A percentile compares a stretch with the other conserved stretches of the same genome.
phyloP scores from a whole-genome alignment of 2,797 vertebrate genomes.

The Xerus rutilus region DNA sequence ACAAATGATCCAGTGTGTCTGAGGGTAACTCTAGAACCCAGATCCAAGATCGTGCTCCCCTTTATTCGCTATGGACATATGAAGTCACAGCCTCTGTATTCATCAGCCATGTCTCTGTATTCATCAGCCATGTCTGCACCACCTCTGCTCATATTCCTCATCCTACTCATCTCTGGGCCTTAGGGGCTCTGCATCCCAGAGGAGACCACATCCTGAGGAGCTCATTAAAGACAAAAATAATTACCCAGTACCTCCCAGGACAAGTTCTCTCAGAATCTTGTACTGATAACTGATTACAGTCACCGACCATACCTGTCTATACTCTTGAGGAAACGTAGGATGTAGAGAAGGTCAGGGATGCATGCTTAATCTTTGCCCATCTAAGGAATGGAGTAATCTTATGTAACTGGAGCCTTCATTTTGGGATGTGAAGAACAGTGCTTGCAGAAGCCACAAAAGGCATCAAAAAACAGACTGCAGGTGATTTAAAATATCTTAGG shows the following conservation, averaged over 20 bases:
- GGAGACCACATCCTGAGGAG: neutral
- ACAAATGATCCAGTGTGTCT: neutral
- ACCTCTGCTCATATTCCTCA: neutral
- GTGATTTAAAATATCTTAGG: neutral
- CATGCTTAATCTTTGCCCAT: neutral
- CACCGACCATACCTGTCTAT: neutral
- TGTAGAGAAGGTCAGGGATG: neutral
- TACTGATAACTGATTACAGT: neutral
- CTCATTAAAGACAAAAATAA: conserved; percentile 48
- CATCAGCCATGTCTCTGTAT: neutral
- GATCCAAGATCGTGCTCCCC: neutral
- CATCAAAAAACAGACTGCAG: neutral
- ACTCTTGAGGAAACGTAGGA: neutral
- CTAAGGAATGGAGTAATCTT: neutral
- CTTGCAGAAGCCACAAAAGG: neutral
- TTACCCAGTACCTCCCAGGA: neutral
- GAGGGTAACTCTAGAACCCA: neutral
- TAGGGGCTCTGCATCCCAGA: neutral
- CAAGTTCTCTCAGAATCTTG: neutral
- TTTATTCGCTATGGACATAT: neutral
- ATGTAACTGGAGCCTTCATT: neutral
- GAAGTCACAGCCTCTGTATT: neutral
- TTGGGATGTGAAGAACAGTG: neutral
- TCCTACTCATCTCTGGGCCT: neutral
- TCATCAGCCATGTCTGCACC: neutral